Evolutionary conservation across 2,888 invertebrate species (phyloP), one percentile per base, ranked within the genome.

Genomic region (Argyra leucocephala): DNA sequence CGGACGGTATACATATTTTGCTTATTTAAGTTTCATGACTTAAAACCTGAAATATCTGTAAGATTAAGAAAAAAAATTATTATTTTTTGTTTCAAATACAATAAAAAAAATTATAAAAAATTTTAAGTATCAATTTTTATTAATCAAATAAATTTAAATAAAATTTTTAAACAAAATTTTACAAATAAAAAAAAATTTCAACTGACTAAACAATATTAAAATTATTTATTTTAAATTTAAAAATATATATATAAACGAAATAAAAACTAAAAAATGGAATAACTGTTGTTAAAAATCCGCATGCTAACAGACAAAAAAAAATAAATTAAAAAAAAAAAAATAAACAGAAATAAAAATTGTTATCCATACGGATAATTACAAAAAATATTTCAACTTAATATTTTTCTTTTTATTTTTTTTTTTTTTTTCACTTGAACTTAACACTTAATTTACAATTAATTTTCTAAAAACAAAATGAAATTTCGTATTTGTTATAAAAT

Each of bases 141-240:
- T 48, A 48, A 12, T 48, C 48, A 48, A 48, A 18, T 48, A 48
- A 48, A 18, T 48, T 48, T 48, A 48, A 48, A 48, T 48, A 48
- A 48, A 48, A 48, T 48, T 48, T 48, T 48, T 18, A 48, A 48
- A 48, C 48, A 48, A 48, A 48, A 48, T 48, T 48, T 48, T 48
- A 48, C 48, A 48, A 48, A 48, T 48, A 48, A 48, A 48, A 48
- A 31, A 31, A 18, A 48, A 18, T 48, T 48, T 48, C 48, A 48
- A 48, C 48, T 48, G 48, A 48, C 48, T 48, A 48, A 48, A 48
- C 48, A 48, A 48, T 48, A 48, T 48, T 48, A 12, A 48, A 48
- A 48, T 5, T 48, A 48, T 48, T 48, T 48, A 5, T 18, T 48
- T 48, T 48, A 48, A 48, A 18, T 18, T 48, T 48, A 48, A 48